A percentile compares a stretch with the other conserved stretches of the same genome.
phyloP scores from a whole-genome alignment of 2,113 vertebrate genomes.

The Panurus biarmicus region DNA sequence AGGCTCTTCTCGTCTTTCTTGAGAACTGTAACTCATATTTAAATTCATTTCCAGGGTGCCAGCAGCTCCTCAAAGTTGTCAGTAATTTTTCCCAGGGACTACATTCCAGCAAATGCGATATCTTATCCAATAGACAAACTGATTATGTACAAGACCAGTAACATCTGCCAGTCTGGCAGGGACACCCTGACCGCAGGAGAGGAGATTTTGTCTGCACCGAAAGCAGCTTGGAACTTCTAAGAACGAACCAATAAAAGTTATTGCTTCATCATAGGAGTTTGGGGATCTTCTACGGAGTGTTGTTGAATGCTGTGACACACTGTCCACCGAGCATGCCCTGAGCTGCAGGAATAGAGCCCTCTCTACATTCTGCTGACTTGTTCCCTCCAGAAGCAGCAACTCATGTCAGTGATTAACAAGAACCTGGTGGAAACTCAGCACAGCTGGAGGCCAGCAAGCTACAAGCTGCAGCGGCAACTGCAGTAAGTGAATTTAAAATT shows the following conservation, averaged over 20 bases:
- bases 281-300: background rate
- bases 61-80: background rate
- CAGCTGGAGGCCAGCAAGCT: background rate
- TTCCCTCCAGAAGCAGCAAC: background rate
- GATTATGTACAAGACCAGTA: background rate
- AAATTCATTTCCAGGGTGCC: background rate
- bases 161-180: background rate
- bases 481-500: constrained; percentile 11
- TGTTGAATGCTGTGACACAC: background rate
- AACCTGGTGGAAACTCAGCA: background rate
- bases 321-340: background rate
- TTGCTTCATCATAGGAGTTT: background rate
- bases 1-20: background rate
- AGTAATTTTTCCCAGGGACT: background rate
- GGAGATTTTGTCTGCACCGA: background rate
- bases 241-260: background rate
- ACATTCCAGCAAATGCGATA: background rate
- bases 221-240: background rate
- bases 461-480: background rate
- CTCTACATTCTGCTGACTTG: background rate
- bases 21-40: background rate
- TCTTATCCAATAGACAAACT: background rate
- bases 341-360: background rate
- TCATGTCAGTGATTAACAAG: constrained; percentile 2
- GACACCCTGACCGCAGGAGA: background rate